A percentile compares a stretch with the other conserved stretches of the same genome.
phyloP scores from a whole-genome alignment of 2,888 invertebrate species.

The Andrena camellia region DNA sequence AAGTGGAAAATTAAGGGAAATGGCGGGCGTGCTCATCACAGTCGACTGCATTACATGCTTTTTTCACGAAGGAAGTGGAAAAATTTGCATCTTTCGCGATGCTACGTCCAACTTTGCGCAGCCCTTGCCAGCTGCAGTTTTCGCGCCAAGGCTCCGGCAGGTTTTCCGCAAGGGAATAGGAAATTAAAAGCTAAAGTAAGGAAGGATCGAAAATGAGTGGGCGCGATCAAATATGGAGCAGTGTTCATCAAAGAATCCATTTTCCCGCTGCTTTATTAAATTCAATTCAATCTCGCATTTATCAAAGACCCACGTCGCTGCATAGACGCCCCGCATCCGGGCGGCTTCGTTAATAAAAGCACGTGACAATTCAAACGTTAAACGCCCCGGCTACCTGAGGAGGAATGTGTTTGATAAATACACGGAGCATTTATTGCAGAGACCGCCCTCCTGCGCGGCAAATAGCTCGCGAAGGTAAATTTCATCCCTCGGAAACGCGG shows the following conservation, averaged over 20 bases:
- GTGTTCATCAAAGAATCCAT: neutral
- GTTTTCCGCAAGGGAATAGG: neutral
- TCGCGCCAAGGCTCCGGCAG: neutral
- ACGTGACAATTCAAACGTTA: neutral
- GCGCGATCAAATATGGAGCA: neutral
- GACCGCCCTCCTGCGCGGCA: neutral
- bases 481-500: neutral
- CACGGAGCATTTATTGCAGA: neutral
- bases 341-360: neutral
- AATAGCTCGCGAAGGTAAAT: neutral
- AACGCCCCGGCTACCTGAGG: too few species aligned
- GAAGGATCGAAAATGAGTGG: neutral
- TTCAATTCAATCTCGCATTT: neutral
- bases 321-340: neutral
- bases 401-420: neutral
- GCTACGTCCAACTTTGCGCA: neutral
- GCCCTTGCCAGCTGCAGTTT: neutral
- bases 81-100: slow-evolving; percentile 7
- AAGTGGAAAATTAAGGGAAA: neutral
- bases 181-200: neutral
- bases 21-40: neutral
- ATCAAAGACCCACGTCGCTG: neutral
- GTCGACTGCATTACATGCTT: neutral
- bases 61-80: neutral
- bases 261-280: neutral